Evolutionary conservation across 2,888 invertebrate genomes (phyloP).

Genomic region (Hypomecis punctinalis): DNA sequence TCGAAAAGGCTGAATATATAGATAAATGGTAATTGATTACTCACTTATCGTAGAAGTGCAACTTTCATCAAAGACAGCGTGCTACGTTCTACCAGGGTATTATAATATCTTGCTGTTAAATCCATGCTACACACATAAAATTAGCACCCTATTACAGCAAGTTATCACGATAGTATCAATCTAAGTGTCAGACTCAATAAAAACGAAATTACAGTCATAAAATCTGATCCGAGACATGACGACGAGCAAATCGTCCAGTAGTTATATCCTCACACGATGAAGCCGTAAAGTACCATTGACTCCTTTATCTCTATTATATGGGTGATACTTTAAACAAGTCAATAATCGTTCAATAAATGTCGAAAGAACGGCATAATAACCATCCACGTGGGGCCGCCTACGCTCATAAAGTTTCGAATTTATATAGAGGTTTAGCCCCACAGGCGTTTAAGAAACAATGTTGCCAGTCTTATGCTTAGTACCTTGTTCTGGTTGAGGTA

Average conservation of each 20-base stretch:
- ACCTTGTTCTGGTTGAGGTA: conserved; percentile 41
- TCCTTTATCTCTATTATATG: conserved; percentile 83
- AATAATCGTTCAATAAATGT: conserved; percentile 84
- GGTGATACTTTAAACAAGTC: conserved; percentile 83
- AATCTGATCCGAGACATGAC: conserved; percentile 64
- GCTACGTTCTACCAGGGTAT: no score
- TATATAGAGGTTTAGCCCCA: conserved; percentile 82
- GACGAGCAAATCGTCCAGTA: conserved; percentile 60
- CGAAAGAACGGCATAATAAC: conserved; percentile 82
- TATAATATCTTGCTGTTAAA: no score
- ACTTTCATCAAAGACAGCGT: no score
- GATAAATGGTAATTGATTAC: no score
- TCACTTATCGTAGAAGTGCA: no score
- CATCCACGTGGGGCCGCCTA: conserved; percentile 76
- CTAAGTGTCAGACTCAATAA: conserved; percentile 64
- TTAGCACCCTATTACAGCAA: conserved; percentile 55
- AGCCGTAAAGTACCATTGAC: conserved; percentile 78
- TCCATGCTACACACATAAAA: conserved; percentile 46
- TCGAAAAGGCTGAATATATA: no score
- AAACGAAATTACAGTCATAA: conserved; percentile 80
- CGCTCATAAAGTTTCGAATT: conserved; percentile 81
- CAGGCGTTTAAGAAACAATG: conserved; percentile 80
- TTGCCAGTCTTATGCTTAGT: conserved; percentile 45
- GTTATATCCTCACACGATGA: conserved; percentile 70
- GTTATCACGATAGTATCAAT: conserved; percentile 64